Percentiles rank a stretch among this genome's conserved stretches.
Conservation (phyloP, 2,888 invertebrate genomes). For the Drosophila trichaetosa region DNA sequence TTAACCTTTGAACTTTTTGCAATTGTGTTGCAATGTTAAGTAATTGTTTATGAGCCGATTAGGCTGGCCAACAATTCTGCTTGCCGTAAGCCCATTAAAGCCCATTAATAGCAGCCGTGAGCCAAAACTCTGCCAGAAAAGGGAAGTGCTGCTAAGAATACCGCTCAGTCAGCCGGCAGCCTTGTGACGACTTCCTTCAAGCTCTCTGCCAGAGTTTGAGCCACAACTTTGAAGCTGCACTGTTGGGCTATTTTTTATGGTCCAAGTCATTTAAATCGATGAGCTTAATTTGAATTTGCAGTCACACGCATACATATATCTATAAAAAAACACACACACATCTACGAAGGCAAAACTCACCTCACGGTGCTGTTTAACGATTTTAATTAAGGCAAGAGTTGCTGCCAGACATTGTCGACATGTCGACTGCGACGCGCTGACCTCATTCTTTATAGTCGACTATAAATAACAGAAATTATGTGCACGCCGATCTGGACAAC, state of each 20-base stretch:
- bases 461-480: slow-evolving; percentile 79
- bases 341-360: slow-evolving; percentile 12
- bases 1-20: slow-evolving; percentile 72
- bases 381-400: slow-evolving; percentile 73
- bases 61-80: slow-evolving; percentile 44
- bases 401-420: slow-evolving; percentile 56
- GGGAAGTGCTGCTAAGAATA: neutral
- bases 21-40: slow-evolving; percentile 74
- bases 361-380: slow-evolving; percentile 62
- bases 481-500: slow-evolving; percentile 65
- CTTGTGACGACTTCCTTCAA: neutral
- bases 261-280: slow-evolving; percentile 64
- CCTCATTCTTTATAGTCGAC: slow-evolving; percentile 73
- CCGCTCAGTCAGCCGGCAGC: neutral
- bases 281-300: slow-evolving; percentile 70
- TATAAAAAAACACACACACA: slow-evolving; percentile 4
- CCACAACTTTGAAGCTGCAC: slow-evolving; percentile 4
- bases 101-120: slow-evolving; percentile 49
- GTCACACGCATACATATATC: slow-evolving; percentile 15
- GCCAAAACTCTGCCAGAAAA: slow-evolving; percentile 2
- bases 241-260: slow-evolving; percentile 12
- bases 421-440: slow-evolving; percentile 64
- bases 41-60: slow-evolving; percentile 74
- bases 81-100: slow-evolving; percentile 33
- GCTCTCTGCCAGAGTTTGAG: neutral